Evolutionary conservation across 2,797 vertebrate species (phyloP).

Genomic region (Coregonus sp.): DNA sequence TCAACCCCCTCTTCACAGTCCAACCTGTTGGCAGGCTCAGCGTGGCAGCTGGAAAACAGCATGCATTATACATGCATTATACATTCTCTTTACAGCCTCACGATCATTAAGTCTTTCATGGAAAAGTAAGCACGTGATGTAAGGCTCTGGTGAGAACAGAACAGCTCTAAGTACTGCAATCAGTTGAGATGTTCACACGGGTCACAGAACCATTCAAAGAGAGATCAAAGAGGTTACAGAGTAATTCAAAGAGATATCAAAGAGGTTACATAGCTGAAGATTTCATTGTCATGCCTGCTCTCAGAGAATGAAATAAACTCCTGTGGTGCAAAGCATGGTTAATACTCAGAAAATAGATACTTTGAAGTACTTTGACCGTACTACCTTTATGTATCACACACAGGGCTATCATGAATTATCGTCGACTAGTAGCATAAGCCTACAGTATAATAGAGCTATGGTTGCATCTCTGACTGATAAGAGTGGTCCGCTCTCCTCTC

Average conservation of each 20-base stretch:
- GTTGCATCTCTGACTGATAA: not conserved
- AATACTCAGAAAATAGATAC: not conserved
- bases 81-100: constrained; percentile 64
- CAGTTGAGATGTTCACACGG: not conserved
- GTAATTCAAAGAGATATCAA: not conserved
- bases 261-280: not conserved
- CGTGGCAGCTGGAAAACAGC: constrained; percentile 41
- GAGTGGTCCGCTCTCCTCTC: not conserved
- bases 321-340: not conserved
- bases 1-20: not conserved
- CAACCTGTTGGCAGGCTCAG: constrained; percentile 9
- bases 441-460: not conserved
- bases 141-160: not conserved
- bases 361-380: no score
- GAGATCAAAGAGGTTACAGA: no score
- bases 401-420: no score
- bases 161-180: not conserved
- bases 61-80: constrained; percentile 69
- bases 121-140: not conserved
- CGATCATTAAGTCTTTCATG: constrained; percentile 49
- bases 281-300: not conserved
- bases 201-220: not conserved
- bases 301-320: no score
- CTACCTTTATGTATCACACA: no score
- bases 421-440: no score